Evolutionary conservation across 2,888 invertebrate genomes (phyloP).

Genomic region (Cerceris ruficornis): DNA sequence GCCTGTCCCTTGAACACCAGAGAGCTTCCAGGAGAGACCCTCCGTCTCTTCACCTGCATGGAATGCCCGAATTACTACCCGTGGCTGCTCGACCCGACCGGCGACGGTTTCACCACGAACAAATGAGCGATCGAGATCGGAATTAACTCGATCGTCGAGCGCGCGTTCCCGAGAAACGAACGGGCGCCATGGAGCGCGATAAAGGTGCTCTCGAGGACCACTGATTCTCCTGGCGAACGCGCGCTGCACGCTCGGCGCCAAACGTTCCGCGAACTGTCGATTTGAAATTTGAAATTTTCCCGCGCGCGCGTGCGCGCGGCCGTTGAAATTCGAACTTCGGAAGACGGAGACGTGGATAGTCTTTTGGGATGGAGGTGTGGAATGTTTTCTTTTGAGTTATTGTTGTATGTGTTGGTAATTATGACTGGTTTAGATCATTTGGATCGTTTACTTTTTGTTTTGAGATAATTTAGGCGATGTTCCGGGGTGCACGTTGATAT

Average conservation of each 20-base stretch:
- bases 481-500: too few species aligned
- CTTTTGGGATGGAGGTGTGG: too few species aligned
- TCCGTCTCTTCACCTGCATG: slow-evolving; percentile 96
- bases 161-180: slow-evolving; percentile 22
- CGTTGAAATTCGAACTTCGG: too few species aligned
- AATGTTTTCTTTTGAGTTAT: too few species aligned
- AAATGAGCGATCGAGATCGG: slow-evolving; percentile 83
- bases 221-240: slow-evolving; percentile 3
- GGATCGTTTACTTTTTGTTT: too few species aligned
- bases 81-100: slow-evolving; percentile 96
- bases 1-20: slow-evolving; percentile 94
- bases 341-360: too few species aligned
- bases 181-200: neutral
- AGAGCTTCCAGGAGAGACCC: slow-evolving; percentile 95
- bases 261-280: slow-evolving; percentile 41
- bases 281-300: neutral
- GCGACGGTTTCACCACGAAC: slow-evolving; percentile 94
- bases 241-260: neutral
- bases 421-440: too few species aligned
- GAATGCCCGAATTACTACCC: slow-evolving; percentile 98
- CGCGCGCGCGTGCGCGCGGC: too few species aligned
- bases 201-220: neutral
- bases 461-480: too few species aligned
- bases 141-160: slow-evolving; percentile 27
- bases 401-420: too few species aligned